Conservation (phyloP, 2,113 vertebrate species). For the Seriola dumerili region DNA sequence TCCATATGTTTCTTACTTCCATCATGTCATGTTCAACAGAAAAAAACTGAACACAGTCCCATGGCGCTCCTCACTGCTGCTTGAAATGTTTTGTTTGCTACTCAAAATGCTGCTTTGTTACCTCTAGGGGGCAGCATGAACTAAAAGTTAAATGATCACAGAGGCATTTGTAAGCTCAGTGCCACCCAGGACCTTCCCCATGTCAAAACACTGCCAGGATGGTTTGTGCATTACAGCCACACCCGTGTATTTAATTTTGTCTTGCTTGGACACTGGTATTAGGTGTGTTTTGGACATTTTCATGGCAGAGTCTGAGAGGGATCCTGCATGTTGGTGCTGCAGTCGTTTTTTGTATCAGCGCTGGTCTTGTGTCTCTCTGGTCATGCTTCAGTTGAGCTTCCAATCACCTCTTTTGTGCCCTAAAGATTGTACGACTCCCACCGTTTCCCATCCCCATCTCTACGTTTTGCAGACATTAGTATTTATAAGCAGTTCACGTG, state of each 20-base stretch:
- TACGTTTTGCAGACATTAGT: slow-evolving; percentile 19
- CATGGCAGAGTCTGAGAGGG: background rate
- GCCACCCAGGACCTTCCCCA: background rate
- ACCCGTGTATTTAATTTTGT: slow-evolving; percentile 5
- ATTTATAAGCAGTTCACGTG: slow-evolving; percentile 25
- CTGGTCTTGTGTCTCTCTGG: background rate
- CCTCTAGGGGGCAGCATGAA: slow-evolving; percentile 82
- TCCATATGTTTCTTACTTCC: background rate
- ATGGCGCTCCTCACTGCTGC: background rate
- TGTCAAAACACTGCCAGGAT: slow-evolving; percentile 6
- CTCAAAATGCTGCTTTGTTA: background rate
- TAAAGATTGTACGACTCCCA: background rate
- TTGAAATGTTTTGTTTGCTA: background rate
- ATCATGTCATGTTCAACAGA: background rate
- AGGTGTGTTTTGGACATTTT: background rate
- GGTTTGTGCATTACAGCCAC: slow-evolving; percentile 3
- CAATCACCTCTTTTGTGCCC: background rate
- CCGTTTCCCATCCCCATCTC: background rate
- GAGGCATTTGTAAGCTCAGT: slow-evolving; percentile 12
- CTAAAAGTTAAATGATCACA: slow-evolving; percentile 41
- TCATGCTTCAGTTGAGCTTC: slow-evolving; percentile 17
- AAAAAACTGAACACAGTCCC: background rate
- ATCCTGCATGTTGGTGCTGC: slow-evolving; percentile 23
- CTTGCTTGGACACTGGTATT: background rate
- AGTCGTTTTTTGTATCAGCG: slow-evolving; percentile 1